A percentile compares a stretch with the other conserved stretches of the same genome.
Conservation (phyloP, 2,113 vertebrate species). For the Mastomys coucha region DNA sequence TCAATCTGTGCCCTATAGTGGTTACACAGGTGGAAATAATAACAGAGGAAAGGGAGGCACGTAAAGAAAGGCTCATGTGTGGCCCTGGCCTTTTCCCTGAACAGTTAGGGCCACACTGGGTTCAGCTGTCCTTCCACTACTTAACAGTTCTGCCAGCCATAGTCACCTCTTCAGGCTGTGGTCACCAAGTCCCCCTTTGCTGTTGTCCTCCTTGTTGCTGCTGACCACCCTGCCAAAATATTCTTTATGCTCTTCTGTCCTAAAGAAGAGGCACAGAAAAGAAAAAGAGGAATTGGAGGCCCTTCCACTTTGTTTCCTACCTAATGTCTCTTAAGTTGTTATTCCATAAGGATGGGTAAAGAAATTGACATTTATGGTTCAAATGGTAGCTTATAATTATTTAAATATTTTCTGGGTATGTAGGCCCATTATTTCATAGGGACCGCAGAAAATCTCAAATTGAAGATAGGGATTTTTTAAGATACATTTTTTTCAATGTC, state of each 20-base stretch:
- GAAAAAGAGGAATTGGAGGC: background rate
- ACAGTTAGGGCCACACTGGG: background rate
- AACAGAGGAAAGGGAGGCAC: background rate
- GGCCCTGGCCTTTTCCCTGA: constrained; percentile 24
- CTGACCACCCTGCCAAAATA: background rate
- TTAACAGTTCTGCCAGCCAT: background rate
- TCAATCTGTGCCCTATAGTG: constrained; percentile 22
- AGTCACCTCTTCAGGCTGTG: background rate
- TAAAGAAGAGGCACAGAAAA: background rate
- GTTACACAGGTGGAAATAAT: constrained; percentile 28
- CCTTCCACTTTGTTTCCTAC: background rate
- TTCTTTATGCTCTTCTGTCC: constrained; percentile 19
- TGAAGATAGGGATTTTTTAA: constrained; percentile 21
- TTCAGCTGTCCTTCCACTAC: background rate
- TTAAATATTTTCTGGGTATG: constrained; percentile 6
- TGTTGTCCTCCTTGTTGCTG: constrained; percentile 8
- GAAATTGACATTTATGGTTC: constrained; percentile 14
- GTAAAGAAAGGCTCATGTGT: background rate
- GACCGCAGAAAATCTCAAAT: constrained; percentile 37
- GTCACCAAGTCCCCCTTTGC: background rate
- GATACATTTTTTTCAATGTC: background rate
- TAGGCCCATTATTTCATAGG: background rate
- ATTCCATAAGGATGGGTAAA: background rate
- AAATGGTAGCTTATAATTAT: constrained; percentile 51
- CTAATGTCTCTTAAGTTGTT: constrained; percentile 38